phyloP scores from a whole-genome alignment of 2,888 invertebrate species.

The Pseudanteris insignis region DNA sequence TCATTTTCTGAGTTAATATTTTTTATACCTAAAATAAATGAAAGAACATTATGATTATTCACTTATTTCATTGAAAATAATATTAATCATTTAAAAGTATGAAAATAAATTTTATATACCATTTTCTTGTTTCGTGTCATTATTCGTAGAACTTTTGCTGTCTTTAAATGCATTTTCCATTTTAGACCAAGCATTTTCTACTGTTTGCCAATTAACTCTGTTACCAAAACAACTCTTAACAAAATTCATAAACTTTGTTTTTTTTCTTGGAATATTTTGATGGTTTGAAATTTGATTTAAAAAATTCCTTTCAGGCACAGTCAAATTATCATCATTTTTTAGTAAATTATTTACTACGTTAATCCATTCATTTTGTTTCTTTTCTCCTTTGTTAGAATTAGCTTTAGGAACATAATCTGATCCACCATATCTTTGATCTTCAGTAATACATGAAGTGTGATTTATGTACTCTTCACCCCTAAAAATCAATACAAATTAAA shows the following conservation, averaged over 20 bases:
- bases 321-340: constrained; percentile 69
- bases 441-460: constrained; percentile 73
- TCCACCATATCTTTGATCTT: constrained; percentile 89
- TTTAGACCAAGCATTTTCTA: constrained; percentile 76
- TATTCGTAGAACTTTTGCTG: constrained; percentile 26
- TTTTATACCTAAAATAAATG: too few relatives aligned
- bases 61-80: constrained; percentile 50
- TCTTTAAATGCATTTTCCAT: constrained; percentile 62
- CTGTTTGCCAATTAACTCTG: constrained; percentile 69
- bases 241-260: constrained; percentile 83
- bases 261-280: constrained; percentile 87
- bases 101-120: too few relatives aligned
- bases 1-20: background rate
- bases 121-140: constrained; percentile 41
- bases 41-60: too few relatives aligned
- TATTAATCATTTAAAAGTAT: too few relatives aligned
- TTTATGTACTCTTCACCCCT: constrained; percentile 73
- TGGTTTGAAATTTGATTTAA: constrained; percentile 76
- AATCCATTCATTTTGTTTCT: constrained; percentile 87
- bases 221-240: constrained; percentile 72
- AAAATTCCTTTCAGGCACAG: constrained; percentile 71
- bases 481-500: constrained; percentile 50
- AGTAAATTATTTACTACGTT: constrained; percentile 76
- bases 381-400: constrained; percentile 82
- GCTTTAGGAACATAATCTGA: constrained; percentile 79